Evolutionary conservation across 2,797 vertebrate species (phyloP), one percentile per base, ranked within the genome.

Genomic region (Sebastes umbrosus): DNA sequence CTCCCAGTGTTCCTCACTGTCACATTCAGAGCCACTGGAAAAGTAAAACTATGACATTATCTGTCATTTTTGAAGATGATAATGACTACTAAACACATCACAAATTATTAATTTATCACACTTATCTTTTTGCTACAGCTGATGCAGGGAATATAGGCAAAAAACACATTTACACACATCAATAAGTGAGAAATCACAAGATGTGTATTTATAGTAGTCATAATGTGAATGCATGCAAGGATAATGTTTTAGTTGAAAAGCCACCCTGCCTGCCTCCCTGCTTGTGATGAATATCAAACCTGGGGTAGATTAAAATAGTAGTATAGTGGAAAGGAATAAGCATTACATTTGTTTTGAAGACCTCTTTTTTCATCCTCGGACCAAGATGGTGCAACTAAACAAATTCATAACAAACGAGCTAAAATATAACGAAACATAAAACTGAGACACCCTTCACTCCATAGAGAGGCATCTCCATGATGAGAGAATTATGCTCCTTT

Each of bases 1-100:
- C 31, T 75, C 43, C 31, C 29, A 36, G 27, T 80, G 68, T 85
- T 34, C 58, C 67, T 82, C 27, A 22, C 11, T 43, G 69, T 82
- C 77, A 75, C 57, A 81, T 31, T 75, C 57, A 66, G 57, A 65
- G 64, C 57, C 25, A 73, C 57, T 72, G 67, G 64, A 58, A 77
- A 74, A 52, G 36, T 20, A 81, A 76, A 82, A 82, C 77, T 73
- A 74, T 80, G 79, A 84, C 86, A 64, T 75, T 54, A 75, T 57
- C 46, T 18, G 63, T 84, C 55, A 80, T 84, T 81, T 76, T 69
- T 74, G 24, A 77, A 71, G 62, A 71, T 39, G 74, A 85, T 63
- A 60, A 65, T 73, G 65, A 69, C 16, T 57, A 63, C 58, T 78
- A 74, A 69, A 70, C 58, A 16, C 24, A 76, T 39, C 31, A 54